Evolutionary conservation across 2,797 vertebrate species (phyloP).

Genomic region (Philypnodon macrostomus): DNA sequence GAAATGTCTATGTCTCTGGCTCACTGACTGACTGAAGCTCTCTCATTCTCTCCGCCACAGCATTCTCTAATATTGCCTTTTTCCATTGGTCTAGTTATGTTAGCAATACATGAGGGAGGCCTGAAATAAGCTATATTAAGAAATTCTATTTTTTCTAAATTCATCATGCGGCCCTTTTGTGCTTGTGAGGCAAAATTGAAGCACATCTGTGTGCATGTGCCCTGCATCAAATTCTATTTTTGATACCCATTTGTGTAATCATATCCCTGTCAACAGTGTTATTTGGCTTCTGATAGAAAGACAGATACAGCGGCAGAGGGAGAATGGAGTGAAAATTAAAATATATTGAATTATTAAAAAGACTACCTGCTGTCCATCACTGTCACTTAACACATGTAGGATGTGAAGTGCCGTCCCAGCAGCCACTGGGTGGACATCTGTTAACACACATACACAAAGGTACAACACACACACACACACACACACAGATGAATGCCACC

Average conservation of each 20-base stretch:
- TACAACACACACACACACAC: slow-evolving; percentile 19
- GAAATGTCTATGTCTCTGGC: slow-evolving; percentile 89
- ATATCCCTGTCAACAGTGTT: slow-evolving; percentile 54
- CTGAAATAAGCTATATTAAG: slow-evolving; percentile 4
- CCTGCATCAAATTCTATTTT: slow-evolving; percentile 30
- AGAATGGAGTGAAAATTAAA: slow-evolving; percentile 58
- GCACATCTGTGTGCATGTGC: slow-evolving; percentile 34
- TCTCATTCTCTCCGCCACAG: slow-evolving; percentile 46
- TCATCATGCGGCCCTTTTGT: slow-evolving; percentile 1
- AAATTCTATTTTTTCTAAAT: slow-evolving; percentile 8
- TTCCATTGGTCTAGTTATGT: slow-evolving; percentile 31
- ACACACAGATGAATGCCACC: slow-evolving; percentile 30
- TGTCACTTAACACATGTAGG: slow-evolving; percentile 79
- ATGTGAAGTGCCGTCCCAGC: slow-evolving; percentile 71
- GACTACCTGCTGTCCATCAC: slow-evolving; percentile 80
- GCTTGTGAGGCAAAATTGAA: slow-evolving; percentile 19
- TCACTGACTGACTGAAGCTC: slow-evolving; percentile 76
- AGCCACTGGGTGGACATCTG: slow-evolving; percentile 79
- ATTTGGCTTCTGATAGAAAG: slow-evolving; percentile 57
- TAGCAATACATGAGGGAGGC: slow-evolving; percentile 25
- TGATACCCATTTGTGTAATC: slow-evolving; percentile 59
- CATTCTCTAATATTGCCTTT: slow-evolving; percentile 17
- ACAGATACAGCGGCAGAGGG: slow-evolving; percentile 24
- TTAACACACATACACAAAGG: slow-evolving; percentile 49
- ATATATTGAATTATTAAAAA: slow-evolving; percentile 80